Conservation (phyloP, 2,113 vertebrate species). For the Cyprinodon tularosa region DNA sequence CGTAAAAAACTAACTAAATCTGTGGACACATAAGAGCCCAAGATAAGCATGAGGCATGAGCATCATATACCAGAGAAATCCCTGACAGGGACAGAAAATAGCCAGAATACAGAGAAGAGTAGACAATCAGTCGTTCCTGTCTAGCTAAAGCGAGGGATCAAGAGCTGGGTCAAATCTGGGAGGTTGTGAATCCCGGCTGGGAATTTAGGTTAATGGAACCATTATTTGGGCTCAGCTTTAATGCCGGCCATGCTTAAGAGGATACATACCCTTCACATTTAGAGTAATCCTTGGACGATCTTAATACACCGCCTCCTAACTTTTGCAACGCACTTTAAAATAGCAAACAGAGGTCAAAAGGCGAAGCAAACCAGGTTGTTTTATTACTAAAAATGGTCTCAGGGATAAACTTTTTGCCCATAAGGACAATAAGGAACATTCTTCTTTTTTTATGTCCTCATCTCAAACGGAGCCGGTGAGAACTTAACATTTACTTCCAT, state of each 20-base stretch:
- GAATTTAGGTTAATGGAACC: conserved; percentile 77
- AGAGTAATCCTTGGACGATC: conserved; percentile 71
- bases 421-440: conserved; percentile 25
- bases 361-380: conserved; percentile 27
- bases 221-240: conserved; percentile 67
- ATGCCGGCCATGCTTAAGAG: conserved; percentile 65
- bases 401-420: conserved; percentile 28
- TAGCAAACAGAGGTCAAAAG: conserved; percentile 33
- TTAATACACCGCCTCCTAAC: conserved; percentile 66
- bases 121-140: conserved; percentile 43
- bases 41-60: conserved; percentile 58
- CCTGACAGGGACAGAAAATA: conserved; percentile 35
- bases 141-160: conserved; percentile 60
- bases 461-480: not conserved
- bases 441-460: not conserved
- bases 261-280: conserved; percentile 66
- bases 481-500: not conserved
- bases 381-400: not conserved
- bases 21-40: conserved; percentile 22
- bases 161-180: conserved; percentile 64
- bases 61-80: conserved; percentile 61
- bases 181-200: conserved; percentile 57
- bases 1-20: conserved; percentile 25
- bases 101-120: conserved; percentile 48
- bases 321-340: conserved; percentile 51